Evolutionary conservation across 2,113 vertebrate genomes (phyloP).

Genomic region (Silurus asotus): DNA sequence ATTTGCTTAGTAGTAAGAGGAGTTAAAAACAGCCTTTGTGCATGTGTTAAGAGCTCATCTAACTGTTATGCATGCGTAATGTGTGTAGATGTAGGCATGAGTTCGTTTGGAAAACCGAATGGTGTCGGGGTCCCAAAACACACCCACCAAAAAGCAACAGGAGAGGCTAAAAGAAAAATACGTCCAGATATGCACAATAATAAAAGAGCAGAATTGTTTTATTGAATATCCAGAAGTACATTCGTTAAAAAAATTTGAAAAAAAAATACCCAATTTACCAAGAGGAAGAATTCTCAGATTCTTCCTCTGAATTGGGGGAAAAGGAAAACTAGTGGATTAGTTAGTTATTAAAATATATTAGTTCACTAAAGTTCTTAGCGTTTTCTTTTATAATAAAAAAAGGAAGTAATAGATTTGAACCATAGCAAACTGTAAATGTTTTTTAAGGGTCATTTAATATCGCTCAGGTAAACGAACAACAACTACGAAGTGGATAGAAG

Average conservation of each 20-base stretch:
- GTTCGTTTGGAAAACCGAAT: neutral
- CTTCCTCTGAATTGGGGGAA: too few relatives aligned
- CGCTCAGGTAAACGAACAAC: neutral
- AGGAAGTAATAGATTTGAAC: neutral
- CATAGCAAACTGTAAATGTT: neutral
- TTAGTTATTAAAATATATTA: neutral
- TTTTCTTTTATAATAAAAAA: neutral
- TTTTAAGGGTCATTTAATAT: neutral
- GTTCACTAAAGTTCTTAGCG: neutral
- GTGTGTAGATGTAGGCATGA: neutral
- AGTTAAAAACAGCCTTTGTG: neutral
- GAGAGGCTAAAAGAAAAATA: neutral
- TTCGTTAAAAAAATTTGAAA: neutral
- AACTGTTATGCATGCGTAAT: neutral
- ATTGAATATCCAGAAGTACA: neutral
- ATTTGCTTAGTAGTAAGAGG: neutral
- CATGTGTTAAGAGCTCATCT: neutral
- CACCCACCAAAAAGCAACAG: neutral
- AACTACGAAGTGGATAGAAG: neutral
- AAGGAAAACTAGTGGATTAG: neutral
- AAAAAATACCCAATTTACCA: neutral
- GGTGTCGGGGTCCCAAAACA: neutral
- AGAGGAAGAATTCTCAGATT: neutral
- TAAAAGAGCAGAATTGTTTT: neutral
- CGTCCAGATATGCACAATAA: neutral